phyloP scores from a whole-genome alignment of 2,113 vertebrate genomes.

The Heterotis niloticus region DNA sequence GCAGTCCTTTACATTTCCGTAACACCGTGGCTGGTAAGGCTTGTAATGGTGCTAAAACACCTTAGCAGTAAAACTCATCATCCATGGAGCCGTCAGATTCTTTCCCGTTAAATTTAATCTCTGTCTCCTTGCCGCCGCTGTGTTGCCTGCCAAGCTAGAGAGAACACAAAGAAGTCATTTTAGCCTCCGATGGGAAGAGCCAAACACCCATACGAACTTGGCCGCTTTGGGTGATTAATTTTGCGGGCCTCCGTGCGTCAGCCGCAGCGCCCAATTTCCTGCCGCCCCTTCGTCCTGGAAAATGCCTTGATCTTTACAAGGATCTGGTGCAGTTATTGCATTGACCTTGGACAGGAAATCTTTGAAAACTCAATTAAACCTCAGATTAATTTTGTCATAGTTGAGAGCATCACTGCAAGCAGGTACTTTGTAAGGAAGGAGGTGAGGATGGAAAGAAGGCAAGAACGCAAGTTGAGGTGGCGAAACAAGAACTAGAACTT shows the following conservation, averaged over 20 bases:
- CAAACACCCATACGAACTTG: not conserved
- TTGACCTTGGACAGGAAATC: constrained; percentile 28
- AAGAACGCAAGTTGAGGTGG: not conserved
- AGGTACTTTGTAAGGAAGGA: constrained; percentile 4
- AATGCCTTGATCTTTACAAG: constrained; percentile 21
- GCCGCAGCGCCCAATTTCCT: not conserved
- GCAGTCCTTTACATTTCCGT: not conserved
- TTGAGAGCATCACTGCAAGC: not conserved
- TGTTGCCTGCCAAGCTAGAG: not conserved
- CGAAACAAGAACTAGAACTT: too few relatives aligned
- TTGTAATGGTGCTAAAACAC: too few relatives aligned
- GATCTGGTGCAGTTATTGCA: constrained; percentile 5
- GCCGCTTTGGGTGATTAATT: constrained; percentile 9
- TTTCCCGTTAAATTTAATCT: constrained; percentile 6
- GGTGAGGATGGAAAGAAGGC: too few relatives aligned
- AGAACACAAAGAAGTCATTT: not conserved
- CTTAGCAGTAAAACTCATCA: not conserved
- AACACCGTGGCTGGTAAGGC: not conserved
- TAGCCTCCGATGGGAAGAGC: not conserved
- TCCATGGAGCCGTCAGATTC: not conserved
- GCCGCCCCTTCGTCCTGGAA: constrained; percentile 7
- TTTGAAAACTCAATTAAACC: constrained; percentile 30
- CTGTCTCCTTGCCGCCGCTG: not conserved
- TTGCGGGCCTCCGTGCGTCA: not conserved
- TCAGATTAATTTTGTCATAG: constrained; percentile 21